Conservation (phyloP, 30 jellyfish, hydroid and myxozoan genomes). For the Rhopilema esculentum region DNA sequence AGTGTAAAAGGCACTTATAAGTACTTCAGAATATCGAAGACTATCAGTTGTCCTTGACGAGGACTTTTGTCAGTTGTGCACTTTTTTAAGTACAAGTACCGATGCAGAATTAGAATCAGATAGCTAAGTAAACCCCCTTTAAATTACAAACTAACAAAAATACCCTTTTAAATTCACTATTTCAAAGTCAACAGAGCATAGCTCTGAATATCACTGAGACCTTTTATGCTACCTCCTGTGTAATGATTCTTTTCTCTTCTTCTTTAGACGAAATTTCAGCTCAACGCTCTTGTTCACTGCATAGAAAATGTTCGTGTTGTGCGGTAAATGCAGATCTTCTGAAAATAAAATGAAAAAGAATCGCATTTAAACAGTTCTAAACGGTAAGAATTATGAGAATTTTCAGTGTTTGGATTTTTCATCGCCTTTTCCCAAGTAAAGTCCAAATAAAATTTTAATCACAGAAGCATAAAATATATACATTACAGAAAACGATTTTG, state of each 20-base stretch:
- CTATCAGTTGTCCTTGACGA: too few species aligned
- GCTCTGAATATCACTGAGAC: neutral
- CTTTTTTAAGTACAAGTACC: too few species aligned
- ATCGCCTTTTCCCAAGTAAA: too few species aligned
- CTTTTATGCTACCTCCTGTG: constrained; percentile 45
- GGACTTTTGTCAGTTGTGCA: too few species aligned
- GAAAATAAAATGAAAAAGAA: constrained; percentile 14
- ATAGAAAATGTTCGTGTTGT: constrained; percentile 73
- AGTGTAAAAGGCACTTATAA: too few species aligned
- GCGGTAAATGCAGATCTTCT: constrained; percentile 83
- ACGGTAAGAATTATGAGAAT: neutral
- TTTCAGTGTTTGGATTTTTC: too few species aligned
- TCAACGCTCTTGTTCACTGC: constrained; percentile 78
- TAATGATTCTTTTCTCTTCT: constrained; percentile 25
- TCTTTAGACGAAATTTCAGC: constrained; percentile 60
- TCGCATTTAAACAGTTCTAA: too few species aligned
- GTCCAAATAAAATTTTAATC: neutral
- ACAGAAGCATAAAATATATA: too few species aligned
- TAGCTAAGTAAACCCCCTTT: neutral
- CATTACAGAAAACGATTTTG: too few species aligned
- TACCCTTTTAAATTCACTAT: neutral
- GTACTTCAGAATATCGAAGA: too few species aligned
- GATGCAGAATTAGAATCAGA: too few species aligned
- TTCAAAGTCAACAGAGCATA: neutral
- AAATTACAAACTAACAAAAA: neutral